Base-by-base conservation (phyloP, 2,888 invertebrate genomes). In the Halocaridina rubra region DNA sequence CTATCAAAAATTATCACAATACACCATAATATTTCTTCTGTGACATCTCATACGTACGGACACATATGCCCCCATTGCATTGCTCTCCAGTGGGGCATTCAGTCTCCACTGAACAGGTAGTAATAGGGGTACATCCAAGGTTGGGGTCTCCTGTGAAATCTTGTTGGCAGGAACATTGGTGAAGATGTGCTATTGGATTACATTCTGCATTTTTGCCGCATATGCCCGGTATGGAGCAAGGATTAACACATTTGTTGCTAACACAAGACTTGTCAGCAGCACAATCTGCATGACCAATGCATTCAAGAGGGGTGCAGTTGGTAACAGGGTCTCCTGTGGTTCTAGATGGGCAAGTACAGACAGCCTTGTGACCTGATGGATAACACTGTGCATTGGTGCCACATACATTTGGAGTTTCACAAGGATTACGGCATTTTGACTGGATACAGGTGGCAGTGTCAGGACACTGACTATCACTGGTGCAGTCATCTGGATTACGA, bases 71-170 rank as follows among this genome's bases (percentile, higher is more conserved):
- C 88, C 95, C 95, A 86, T 94, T 93, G 90, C 97, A 97, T 89
- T 94, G 95, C 13, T 96, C 95, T 78, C 96, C 96, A 1, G 95
- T 93, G 0, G 96, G 94, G 90, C 97, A 97, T 90, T 96, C 96
- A 59, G 92, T 93, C 88, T 97, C 96, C 80, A 93, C 93, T 72
- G 94, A 94, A 90, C 97, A 97, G 89, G 96, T 96, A 89, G 96
- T 95, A 76, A 97, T 93, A 1, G 94, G 93, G 30, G 95, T 94
- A 90, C 97, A 97, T 16, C 97, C 97, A 86, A 96, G 92, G 86
- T 95, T 94, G 80, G 85, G 96, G 93, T 97, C 95, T 8, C 97
- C 97, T 88, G 94, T 93, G 89, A 94, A 94, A 39, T 96, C 96
- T 86, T 93, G 93, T 33, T 93, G 91, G 89, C 97, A 97, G 53